A percentile compares a stretch with the other conserved stretches of the same genome.
These are phyloP conservation scores for Palythoa heliodiscus DNA, from an alignment of 92 coral and sea anemone species.

Conservation along the genomic window DNA sequence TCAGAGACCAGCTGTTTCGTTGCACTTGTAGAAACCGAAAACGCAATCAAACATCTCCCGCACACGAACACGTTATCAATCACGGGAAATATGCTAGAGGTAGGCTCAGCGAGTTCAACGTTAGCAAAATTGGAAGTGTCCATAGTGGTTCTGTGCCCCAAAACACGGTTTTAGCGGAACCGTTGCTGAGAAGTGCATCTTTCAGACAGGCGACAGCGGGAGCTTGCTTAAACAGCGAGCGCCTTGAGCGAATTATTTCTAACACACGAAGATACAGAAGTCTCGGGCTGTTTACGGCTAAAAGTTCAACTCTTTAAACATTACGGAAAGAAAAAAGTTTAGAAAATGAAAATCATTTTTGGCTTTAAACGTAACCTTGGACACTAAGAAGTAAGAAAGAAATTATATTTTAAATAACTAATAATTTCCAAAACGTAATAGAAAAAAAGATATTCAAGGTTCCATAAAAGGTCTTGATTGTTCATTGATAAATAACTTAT, in stretches of 20 bases:
- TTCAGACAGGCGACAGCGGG: conserved; percentile 63
- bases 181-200: conserved; percentile 66
- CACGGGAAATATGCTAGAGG: conserved; percentile 79
- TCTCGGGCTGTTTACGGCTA: conserved; percentile 82
- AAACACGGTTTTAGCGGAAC: conserved; percentile 60
- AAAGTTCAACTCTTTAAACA: conserved; percentile 72
- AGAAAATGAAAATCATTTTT: not conserved
- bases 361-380: too few species aligned
- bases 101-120: conserved; percentile 85
- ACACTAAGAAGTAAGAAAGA: too few species aligned
- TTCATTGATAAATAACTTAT: too few species aligned
- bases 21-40: conserved; percentile 56
- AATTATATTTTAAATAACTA: too few species aligned
- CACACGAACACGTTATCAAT: conserved; percentile 58
- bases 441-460: too few species aligned
- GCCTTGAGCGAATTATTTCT: conserved; percentile 81
- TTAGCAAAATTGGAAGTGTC: conserved; percentile 77
- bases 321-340: not conserved
- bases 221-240: conserved; percentile 71
- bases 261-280: conserved; percentile 94
- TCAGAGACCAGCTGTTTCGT: conserved; percentile 83
- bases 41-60: conserved; percentile 52
- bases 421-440: too few species aligned
- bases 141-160: conserved; percentile 2
- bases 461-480: not conserved